These are phyloP conservation scores for Luehdorfia chinensis DNA, from an alignment of 1,140 invertebrate genomes.

Conservation along the genomic window DNA sequence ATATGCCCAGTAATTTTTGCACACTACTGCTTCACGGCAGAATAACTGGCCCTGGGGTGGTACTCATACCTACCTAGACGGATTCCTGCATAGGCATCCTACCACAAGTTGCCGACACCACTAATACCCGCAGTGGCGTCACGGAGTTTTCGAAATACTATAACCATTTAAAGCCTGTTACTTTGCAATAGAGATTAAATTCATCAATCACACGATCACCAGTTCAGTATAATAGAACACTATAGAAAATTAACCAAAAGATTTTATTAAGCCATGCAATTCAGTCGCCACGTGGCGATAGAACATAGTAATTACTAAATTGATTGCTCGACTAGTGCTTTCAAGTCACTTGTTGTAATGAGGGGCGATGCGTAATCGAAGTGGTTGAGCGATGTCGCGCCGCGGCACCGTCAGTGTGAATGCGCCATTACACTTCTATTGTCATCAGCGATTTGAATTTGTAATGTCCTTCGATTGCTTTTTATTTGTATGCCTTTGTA, in stretches of 20 bases:
- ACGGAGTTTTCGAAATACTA: no score
- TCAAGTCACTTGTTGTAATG: slow-evolving; percentile 69
- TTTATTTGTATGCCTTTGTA: not conserved
- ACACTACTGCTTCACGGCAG: no score
- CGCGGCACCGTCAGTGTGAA: slow-evolving; percentile 45
- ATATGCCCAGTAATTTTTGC: no score
- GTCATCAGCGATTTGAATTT: slow-evolving; percentile 55
- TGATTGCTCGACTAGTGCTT: slow-evolving; percentile 58
- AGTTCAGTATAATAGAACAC: no score
- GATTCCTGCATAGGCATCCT: no score
- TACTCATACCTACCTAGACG: no score
- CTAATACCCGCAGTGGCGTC: no score
- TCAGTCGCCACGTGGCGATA: slow-evolving; percentile 28
- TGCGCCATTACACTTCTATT: slow-evolving; percentile 55
- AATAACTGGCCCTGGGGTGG: no score
- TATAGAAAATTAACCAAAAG: slow-evolving; percentile 11
- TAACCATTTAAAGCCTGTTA: no score
- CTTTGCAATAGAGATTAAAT: no score
- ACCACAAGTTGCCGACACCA: no score
- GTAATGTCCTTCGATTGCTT: slow-evolving; percentile 27
- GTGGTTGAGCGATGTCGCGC: slow-evolving; percentile 59
- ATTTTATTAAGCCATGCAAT: slow-evolving; percentile 7
- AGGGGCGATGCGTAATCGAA: slow-evolving; percentile 45
- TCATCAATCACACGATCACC: no score
- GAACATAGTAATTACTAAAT: slow-evolving; percentile 66